Conservation (phyloP, 2,888 invertebrate genomes). For the Tricholauxania praeusta region DNA sequence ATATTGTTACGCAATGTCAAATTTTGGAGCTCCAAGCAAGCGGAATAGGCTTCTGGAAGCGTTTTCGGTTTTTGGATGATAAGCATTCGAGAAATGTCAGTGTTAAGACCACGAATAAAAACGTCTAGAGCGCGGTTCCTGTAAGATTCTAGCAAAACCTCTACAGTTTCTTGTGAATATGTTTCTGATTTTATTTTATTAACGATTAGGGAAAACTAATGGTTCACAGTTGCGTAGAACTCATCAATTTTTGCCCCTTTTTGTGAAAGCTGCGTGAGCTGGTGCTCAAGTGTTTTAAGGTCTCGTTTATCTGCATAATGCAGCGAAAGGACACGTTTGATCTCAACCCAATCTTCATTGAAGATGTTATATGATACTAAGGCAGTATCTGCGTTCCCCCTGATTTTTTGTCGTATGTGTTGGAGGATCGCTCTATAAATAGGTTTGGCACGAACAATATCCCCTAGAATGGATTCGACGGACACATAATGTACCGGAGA, state of each 20-base stretch:
- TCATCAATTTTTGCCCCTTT: slow-evolving; percentile 39
- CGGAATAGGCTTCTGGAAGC: slow-evolving; percentile 40
- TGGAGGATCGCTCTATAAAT: slow-evolving; percentile 38
- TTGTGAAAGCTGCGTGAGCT: slow-evolving; percentile 43
- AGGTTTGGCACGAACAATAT: slow-evolving; percentile 1
- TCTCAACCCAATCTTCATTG: slow-evolving; percentile 38
- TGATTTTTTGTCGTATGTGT: slow-evolving; percentile 42
- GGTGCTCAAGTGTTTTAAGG: slow-evolving; percentile 44
- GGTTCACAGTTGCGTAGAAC: slow-evolving; percentile 45
- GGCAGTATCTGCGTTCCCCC: slow-evolving; percentile 41
- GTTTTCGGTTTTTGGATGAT: slow-evolving; percentile 39
- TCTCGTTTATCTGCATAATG: slow-evolving; percentile 49
- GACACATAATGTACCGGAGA: slow-evolving; percentile 2
- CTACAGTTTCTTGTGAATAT: slow-evolving; percentile 31
- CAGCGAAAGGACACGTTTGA: slow-evolving; percentile 42
- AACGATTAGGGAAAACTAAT: slow-evolving; percentile 44
- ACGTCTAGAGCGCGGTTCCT: slow-evolving; percentile 34
- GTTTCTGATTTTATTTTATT: slow-evolving; percentile 36
- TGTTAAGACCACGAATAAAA: slow-evolving; percentile 30
- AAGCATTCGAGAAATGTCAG: slow-evolving; percentile 38
- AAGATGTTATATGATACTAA: slow-evolving; percentile 39
- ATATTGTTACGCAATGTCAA: not conserved
- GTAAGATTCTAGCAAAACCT: slow-evolving; percentile 36
- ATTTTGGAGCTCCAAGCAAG: slow-evolving; percentile 28
- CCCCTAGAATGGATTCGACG: slow-evolving; percentile 1